phyloP scores from a whole-genome alignment of 2,888 invertebrate genomes.

The Pyrocoelia pectoralis region DNA sequence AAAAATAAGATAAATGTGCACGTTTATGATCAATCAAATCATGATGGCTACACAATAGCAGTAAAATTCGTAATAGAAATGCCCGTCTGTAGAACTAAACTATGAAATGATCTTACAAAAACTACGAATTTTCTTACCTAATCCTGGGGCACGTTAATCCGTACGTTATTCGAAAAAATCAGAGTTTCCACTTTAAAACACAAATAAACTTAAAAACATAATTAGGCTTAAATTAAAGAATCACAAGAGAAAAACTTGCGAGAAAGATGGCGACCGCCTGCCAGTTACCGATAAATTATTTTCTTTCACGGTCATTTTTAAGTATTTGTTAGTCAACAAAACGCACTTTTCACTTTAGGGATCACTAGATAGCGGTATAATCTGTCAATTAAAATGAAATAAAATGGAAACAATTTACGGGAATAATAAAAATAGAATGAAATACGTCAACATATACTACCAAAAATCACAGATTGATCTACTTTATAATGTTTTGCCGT shows the following conservation, averaged over 20 bases:
- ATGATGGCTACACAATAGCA: conserved; percentile 52
- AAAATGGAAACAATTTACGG: conserved; percentile 24
- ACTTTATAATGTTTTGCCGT: conserved; percentile 57
- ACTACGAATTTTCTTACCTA: conserved; percentile 34
- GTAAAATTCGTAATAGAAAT: conserved; percentile 51
- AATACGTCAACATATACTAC: conserved; percentile 55
- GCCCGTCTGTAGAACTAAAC: conserved; percentile 38
- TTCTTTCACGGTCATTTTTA: conserved; percentile 61
- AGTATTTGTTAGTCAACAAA: conserved; percentile 57
- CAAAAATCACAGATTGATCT: conserved; percentile 59
- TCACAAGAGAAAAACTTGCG: conserved; percentile 61
- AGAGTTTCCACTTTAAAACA: conserved; percentile 38
- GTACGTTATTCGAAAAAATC: conserved; percentile 28
- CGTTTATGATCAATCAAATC: conserved; percentile 39
- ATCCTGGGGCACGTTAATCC: conserved; percentile 39
- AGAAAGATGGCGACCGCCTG: conserved; percentile 68
- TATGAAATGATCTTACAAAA: conserved; percentile 24
- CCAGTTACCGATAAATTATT: conserved; percentile 61
- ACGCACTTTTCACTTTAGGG: conserved; percentile 50
- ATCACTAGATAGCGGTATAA: conserved; percentile 40
- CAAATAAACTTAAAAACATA: conserved; percentile 47
- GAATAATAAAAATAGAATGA: conserved; percentile 37
- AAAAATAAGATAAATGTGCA: conserved; percentile 22
- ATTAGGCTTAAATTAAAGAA: conserved; percentile 47
- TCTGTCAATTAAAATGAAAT: conserved; percentile 15